Conservation (phyloP, 1,140 invertebrate species). For the Drosophila paulistorum region DNA sequence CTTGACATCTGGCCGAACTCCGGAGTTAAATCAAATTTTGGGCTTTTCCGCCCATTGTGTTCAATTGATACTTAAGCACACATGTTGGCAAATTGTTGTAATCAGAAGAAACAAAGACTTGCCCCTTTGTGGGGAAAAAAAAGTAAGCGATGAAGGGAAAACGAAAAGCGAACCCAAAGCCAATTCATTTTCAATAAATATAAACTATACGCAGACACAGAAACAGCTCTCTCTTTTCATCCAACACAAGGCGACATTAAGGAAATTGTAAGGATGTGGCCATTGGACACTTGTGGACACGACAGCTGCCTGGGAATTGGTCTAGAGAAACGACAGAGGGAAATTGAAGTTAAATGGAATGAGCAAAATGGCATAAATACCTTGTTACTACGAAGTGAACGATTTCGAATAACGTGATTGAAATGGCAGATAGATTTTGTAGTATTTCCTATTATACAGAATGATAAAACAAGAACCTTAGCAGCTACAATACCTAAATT, state of each 20-base stretch:
- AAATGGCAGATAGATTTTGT: no score
- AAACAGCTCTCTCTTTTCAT: not conserved
- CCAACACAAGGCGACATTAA: conserved; percentile 2
- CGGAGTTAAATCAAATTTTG: not conserved
- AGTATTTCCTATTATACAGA: no score
- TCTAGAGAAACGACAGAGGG: not conserved
- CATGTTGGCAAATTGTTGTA: conserved; percentile 10
- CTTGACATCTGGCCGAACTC: not conserved
- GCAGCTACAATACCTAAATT: no score
- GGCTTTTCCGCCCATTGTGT: not conserved
- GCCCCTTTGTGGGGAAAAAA: not conserved
- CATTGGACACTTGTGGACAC: not conserved
- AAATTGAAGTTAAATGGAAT: conserved; percentile 9
- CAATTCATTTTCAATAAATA: not conserved
- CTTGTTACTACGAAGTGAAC: not conserved
- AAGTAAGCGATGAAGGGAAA: not conserved
- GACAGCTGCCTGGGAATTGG: not conserved
- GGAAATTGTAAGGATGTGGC: conserved; percentile 4
- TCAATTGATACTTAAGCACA: conserved; percentile 18
- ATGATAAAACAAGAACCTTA: no score
- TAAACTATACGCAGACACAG: not conserved
- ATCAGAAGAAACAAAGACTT: not conserved
- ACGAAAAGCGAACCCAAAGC: not conserved
- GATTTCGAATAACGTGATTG: not conserved
- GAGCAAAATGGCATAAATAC: not conserved